Conservation (phyloP, 2,888 invertebrate genomes). For the Drosophila atripex region DNA sequence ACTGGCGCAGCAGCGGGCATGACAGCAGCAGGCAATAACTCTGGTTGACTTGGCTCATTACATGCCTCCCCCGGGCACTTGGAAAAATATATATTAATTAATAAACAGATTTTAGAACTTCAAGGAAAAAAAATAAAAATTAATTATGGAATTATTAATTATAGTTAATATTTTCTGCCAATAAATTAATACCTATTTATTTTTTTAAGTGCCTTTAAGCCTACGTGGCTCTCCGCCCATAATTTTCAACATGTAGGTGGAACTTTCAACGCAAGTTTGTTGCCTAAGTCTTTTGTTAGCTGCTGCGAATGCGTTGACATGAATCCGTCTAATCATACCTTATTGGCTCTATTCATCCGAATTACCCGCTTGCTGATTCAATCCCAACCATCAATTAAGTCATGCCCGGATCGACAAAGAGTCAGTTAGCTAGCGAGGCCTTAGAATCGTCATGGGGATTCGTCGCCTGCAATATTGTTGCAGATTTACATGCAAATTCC, state of each 20-base stretch:
- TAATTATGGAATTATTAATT: not conserved
- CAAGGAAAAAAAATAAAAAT: not conserved
- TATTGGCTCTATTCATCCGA: constrained; percentile 1
- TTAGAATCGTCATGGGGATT: constrained; percentile 33
- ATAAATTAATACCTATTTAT: not conserved
- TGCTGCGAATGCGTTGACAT: constrained; percentile 28
- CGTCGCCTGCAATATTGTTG: constrained; percentile 28
- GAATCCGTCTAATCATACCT: constrained; percentile 42
- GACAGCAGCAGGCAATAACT: constrained; percentile 34
- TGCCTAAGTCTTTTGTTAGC: constrained; percentile 69
- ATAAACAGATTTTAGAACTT: not conserved
- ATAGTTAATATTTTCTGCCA: not conserved
- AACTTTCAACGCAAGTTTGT: constrained; percentile 57
- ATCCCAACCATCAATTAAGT: constrained; percentile 11
- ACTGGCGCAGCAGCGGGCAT: constrained; percentile 6
- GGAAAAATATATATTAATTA: constrained; percentile 9
- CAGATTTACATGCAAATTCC: constrained; percentile 62
- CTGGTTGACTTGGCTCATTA: constrained; percentile 41
- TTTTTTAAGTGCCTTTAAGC: not conserved
- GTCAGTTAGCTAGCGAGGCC: not conserved
- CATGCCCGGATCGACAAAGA: not conserved
- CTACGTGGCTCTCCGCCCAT: not conserved
- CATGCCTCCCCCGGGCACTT: constrained; percentile 38
- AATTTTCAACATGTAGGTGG: constrained; percentile 12
- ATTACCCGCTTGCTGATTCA: constrained; percentile 9